A percentile compares a stretch with the other conserved stretches of the same genome.
phyloP scores from a whole-genome alignment of 2,113 vertebrate species.

The Numida meleagris region DNA sequence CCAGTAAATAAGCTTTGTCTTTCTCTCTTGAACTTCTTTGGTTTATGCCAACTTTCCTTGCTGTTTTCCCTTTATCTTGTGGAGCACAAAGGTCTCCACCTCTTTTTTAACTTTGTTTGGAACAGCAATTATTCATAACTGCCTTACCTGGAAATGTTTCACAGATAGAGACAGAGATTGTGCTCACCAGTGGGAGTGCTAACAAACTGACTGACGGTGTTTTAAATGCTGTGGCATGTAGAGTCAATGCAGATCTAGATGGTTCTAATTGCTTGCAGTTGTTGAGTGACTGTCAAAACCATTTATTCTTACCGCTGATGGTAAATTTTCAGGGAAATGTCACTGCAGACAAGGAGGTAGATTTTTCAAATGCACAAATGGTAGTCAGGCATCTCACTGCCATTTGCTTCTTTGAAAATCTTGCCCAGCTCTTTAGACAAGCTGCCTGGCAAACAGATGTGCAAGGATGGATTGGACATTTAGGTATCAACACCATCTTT shows the following conservation, averaged over 20 bases:
- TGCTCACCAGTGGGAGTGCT: constrained; percentile 9
- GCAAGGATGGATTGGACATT: constrained; percentile 29
- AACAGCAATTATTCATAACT: constrained; percentile 19
- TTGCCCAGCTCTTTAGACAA: not conserved
- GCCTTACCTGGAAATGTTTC: constrained; percentile 63
- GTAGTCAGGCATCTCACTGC: constrained; percentile 1
- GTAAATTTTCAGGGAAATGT: not conserved
- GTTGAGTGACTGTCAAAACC: constrained; percentile 30
- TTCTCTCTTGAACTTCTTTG: not conserved
- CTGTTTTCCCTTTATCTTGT: constrained; percentile 2
- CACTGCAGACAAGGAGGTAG: constrained; percentile 16
- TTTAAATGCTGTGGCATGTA: constrained; percentile 6
- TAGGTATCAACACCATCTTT: constrained; percentile 71
- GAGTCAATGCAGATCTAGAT: constrained; percentile 1
- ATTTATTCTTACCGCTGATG: constrained; percentile 24
- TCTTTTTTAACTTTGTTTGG: constrained; percentile 23
- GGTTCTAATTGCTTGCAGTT: constrained; percentile 63
- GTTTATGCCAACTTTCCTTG: not conserved
- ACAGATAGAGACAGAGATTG: constrained; percentile 48
- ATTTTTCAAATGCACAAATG: constrained; percentile 55
- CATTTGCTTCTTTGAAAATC: constrained; percentile 51
- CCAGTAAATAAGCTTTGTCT: not conserved
- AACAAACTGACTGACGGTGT: constrained; percentile 30
- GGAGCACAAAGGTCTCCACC: not conserved
- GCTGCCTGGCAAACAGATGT: constrained; percentile 57